Conservation (phyloP, 1,140 invertebrate genomes). For the Drosophila simulans region DNA sequence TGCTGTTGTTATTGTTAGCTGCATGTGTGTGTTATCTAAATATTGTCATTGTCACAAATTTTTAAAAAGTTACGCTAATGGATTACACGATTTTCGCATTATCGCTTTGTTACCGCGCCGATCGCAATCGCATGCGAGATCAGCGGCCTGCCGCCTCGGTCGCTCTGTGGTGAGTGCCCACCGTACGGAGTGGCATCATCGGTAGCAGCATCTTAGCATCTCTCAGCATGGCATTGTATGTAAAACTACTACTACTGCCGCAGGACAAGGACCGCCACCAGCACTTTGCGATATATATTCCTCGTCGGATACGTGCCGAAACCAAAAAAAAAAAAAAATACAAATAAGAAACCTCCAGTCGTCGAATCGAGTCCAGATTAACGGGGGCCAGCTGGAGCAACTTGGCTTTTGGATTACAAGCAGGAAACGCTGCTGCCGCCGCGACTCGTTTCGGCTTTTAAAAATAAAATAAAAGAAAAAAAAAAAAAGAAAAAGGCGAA, state of each 20-base stretch:
- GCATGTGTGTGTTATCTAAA: constrained; percentile 78
- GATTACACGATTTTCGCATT: constrained; percentile 85
- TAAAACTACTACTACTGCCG: constrained; percentile 72
- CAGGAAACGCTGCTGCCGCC: constrained; percentile 60
- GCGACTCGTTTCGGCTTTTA: constrained; percentile 71
- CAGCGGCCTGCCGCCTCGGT: not conserved
- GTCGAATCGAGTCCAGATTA: constrained; percentile 36
- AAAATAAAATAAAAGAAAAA: constrained; percentile 28
- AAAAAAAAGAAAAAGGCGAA: too few species aligned
- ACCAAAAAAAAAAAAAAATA: constrained; percentile 1
- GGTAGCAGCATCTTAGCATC: constrained; percentile 33
- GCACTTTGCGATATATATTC: constrained; percentile 45
- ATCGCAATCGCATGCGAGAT: constrained; percentile 82
- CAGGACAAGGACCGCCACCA: constrained; percentile 61
- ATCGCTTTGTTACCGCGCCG: constrained; percentile 84
- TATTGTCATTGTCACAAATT: constrained; percentile 85
- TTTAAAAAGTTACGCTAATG: constrained; percentile 84
- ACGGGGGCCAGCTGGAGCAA: constrained; percentile 45
- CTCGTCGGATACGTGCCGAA: constrained; percentile 60
- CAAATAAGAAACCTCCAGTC: not conserved
- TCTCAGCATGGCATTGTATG: constrained; percentile 69
- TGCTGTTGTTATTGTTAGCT: constrained; percentile 15
- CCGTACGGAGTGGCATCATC: not conserved
- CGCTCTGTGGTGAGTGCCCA: not conserved
- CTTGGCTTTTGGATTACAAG: constrained; percentile 53